phyloP scores from a whole-genome alignment of 2,797 vertebrate species.

The Oceanodroma leucorhoa region DNA sequence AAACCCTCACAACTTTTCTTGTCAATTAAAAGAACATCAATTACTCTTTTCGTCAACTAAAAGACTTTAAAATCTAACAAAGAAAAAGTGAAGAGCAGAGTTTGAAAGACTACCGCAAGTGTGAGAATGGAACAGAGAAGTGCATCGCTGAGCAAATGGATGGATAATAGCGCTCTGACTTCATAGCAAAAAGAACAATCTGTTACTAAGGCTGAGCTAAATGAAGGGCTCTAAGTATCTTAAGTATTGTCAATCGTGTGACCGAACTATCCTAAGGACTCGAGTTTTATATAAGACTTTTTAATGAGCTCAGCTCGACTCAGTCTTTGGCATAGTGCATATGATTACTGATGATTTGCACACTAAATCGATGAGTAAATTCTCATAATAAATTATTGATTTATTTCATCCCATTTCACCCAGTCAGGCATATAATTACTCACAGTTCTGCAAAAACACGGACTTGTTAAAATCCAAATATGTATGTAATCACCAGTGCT shows the following conservation, averaged over 20 bases:
- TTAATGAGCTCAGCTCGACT: constrained; percentile 11
- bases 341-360: constrained; percentile 13
- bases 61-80: neutral
- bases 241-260: neutral
- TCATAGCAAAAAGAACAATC: neutral
- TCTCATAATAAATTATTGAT: constrained; percentile 48
- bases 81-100: neutral
- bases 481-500: neutral
- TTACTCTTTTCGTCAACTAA: neutral
- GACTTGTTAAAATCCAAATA: constrained; percentile 23
- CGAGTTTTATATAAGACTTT: neutral
- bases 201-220: neutral
- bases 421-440: constrained; percentile 31
- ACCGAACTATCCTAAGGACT: neutral
- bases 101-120: neutral
- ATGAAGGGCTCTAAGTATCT: neutral
- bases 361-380: constrained; percentile 32
- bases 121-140: neutral
- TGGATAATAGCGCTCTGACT: neutral
- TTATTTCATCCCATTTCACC: constrained; percentile 37
- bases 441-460: constrained; percentile 18
- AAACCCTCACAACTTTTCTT: neutral
- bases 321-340: neutral
- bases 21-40: neutral
- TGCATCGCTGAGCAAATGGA: neutral